Conservation (phyloP, 2,797 vertebrate species). For the Prionace glauca region DNA sequence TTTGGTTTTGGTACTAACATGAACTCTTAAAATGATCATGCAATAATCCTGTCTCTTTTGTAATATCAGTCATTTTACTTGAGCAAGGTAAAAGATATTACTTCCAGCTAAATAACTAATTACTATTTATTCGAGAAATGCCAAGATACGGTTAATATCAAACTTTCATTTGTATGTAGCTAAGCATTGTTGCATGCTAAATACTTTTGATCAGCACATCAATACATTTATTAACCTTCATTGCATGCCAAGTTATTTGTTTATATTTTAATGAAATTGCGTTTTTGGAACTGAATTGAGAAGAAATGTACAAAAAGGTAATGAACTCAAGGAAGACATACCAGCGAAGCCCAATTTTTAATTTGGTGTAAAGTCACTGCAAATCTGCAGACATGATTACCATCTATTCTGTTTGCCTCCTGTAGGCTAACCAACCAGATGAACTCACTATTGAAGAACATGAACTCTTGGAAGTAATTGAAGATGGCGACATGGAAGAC, state of each 20-base stretch:
- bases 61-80: neutral
- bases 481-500: constrained; percentile 98
- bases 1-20: neutral
- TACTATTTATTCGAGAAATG: neutral
- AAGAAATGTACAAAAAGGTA: neutral
- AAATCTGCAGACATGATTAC: constrained; percentile 45
- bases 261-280: neutral
- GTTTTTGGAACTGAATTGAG: neutral
- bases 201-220: neutral
- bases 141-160: neutral
- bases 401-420: constrained; percentile 41
- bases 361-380: constrained; percentile 45
- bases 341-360: constrained; percentile 40
- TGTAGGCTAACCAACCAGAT: constrained; percentile 88
- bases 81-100: neutral
- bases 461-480: constrained; percentile 93
- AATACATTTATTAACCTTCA: neutral
- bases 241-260: neutral
- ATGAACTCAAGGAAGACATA: neutral
- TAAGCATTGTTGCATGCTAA: neutral
- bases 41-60: neutral
- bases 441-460: constrained; percentile 95
- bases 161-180: neutral
- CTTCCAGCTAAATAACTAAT: neutral
- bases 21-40: neutral